Base-by-base conservation (phyloP, 2,888 invertebrate species). In the Apotomis capreana region DNA sequence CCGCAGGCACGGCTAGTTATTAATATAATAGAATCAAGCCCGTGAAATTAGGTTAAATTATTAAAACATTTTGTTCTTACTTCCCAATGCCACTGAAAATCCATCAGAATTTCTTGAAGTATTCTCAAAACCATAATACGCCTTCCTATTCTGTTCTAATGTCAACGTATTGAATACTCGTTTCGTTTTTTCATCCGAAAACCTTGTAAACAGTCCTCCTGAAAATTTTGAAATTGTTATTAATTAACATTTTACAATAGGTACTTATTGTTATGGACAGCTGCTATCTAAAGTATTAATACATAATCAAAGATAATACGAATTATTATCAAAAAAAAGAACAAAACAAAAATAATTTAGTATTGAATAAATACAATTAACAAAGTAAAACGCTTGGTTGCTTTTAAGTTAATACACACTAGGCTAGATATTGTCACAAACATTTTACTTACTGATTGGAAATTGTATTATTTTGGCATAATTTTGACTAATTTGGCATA, bases 171-270 rank as follows among this genome's bases (percentile, higher is more conserved):
- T 36, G 49, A 68, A 71, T 0, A 61, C 61, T 44, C 13, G 46
- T 52, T 51, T n/a, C 12, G 61, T 68, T 40, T 51, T 57, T 5
- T 51, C n/a, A 12, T 57, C 67, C 4, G 67, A 67, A 8, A 36
- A 74, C 13, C 81, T 76, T 74, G 88, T 90, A 54, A 95, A 94
- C 68, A 95, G 86, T 61, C 94, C 94, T 68, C 95, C 94, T 88
- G 83, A 74, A 89, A 89, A 79, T 61, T 15, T 3, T 3, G 46
- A n/a, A n/a, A 73, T 0, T 13, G 0, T 60, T 1, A 60, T 46
- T 60, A 15, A 26, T 51, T 58, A 10, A 64, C 26, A 26, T 26
- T 26, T 26, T 26, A 2, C 1, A 26, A 26, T 26, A 26, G 26
- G 26, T 26, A 26, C 26, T 26, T 26, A 26, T 26, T 26, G 26